Conservation (phyloP, 2,113 vertebrate genomes). For the Turnix velox region DNA sequence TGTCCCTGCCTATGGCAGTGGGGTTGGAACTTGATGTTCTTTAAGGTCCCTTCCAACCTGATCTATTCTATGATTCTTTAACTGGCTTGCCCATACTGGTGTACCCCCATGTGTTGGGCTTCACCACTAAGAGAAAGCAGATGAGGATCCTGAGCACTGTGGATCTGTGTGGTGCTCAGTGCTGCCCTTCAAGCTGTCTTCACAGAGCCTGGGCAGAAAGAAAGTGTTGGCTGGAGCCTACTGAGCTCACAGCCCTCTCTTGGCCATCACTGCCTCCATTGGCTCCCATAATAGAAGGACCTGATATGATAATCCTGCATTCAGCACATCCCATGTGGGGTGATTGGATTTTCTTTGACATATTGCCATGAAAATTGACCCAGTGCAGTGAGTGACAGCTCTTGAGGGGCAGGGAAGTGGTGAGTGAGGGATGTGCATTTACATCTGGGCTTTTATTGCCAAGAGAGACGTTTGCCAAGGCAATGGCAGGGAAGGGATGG, state of each 20-base stretch:
- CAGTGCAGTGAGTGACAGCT: conserved; percentile 36
- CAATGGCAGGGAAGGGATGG: neutral
- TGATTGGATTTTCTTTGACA: conserved; percentile 64
- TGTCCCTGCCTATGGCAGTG: too few species aligned
- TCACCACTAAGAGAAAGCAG: neutral
- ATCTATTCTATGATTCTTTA: too few species aligned
- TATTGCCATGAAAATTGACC: conserved; percentile 53
- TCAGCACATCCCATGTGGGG: conserved; percentile 33
- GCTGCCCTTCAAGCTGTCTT: neutral
- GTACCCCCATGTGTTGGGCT: fast-evolving
- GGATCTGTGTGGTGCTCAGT: neutral
- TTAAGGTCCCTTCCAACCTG: too few species aligned
- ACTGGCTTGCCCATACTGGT: neutral
- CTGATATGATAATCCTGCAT: conserved; percentile 40
- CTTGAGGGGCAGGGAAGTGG: neutral
- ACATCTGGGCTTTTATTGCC: neutral
- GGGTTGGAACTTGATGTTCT: too few species aligned
- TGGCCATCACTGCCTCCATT: neutral
- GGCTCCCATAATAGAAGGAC: neutral
- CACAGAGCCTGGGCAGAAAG: neutral
- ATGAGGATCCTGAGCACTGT: fast-evolving
- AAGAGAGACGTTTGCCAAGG: neutral
- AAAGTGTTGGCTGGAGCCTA: neutral
- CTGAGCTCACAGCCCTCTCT: neutral
- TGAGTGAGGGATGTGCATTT: neutral